phyloP scores from a whole-genome alignment of 2,797 vertebrate genomes.

The Parauchenoglanis ngamensis region DNA sequence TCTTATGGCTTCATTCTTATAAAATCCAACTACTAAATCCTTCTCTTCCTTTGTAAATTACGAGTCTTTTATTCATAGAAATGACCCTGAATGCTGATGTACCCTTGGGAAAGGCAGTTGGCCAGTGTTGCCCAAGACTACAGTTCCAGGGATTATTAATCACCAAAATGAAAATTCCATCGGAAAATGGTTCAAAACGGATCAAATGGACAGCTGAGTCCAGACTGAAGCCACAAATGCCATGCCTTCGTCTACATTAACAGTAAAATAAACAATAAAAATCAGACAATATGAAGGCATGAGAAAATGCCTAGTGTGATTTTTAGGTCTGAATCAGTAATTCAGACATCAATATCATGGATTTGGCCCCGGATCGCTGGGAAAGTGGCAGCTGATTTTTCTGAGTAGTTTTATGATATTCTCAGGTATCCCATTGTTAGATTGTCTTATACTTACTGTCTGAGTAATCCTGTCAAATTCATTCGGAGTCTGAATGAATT shows the following conservation, averaged over 20 bases:
- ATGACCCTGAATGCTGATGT: too few relatives aligned
- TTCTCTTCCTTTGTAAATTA: not conserved
- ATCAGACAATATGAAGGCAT: not conserved
- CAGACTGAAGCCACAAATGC: not conserved
- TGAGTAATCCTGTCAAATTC: not conserved
- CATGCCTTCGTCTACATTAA: not conserved
- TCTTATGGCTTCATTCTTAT: not conserved
- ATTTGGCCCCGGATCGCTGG: not conserved
- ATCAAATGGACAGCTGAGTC: not conserved
- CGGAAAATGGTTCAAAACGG: not conserved
- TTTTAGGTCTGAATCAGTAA: constrained; percentile 44
- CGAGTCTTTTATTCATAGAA: not conserved
- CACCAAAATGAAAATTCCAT: constrained; percentile 1
- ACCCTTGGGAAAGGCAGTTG: not conserved
- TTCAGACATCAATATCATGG: constrained; percentile 21
- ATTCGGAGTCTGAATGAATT: not conserved
- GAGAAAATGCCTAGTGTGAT: not conserved
- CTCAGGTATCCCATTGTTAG: not conserved
- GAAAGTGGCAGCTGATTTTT: not conserved
- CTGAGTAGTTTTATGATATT: not conserved
- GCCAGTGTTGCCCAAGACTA: not conserved
- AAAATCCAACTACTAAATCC: not conserved
- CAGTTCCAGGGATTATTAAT: not conserved
- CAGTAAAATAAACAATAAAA: not conserved
- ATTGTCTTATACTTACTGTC: not conserved